Evolutionary conservation across 2,113 vertebrate species (phyloP), one percentile per base, ranked within the genome.

Genomic region (Zapus hudsonius): DNA sequence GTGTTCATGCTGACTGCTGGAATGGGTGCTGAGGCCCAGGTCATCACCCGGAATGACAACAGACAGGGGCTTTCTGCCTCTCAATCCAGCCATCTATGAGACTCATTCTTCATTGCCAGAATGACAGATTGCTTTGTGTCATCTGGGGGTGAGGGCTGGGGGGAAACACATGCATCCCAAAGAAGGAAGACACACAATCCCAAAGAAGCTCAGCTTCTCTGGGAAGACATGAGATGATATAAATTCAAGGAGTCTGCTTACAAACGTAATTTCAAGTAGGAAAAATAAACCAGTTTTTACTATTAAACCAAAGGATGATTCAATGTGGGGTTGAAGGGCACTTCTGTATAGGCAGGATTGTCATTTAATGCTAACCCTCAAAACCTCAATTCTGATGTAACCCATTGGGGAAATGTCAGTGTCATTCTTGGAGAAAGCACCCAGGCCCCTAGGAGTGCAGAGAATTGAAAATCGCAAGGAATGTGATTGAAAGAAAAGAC

Each of bases 31-130:
- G 66, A 66, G 63, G 82, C 44, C 81, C 79, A 59, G 75, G 89
- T 84, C 91, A 84, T 52, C 79, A 75, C 74, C 90, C 85, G 86
- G 72, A 83, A 31, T 85, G 83, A 66, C 44, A 73, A 92, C 89
- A 59, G 79, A 38, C 87, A 40, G 82, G 91, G 91, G 27, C 82
- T 47, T 70, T 84, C 91, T 89, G 88, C 74, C 61, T 92, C 80
- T 92, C 95, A 66, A 0, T 75, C 64, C 40, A 87, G 72, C 78
- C 44, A 0, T 66, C 64, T 83, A 52, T 12, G 61, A 92, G 72
- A 66, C 80, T 73, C 92, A 87, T 94, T 91, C 89, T 82, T 96
- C 95, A 91, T 16, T 86, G 94, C 87, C 94, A 97, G 70, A 44
- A 93, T 89, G 84, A 96, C 40, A 75, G 89, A 97, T 89, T 57